These are phyloP conservation scores for Stenopsyche tienmushanensis DNA, from an alignment of 1,140 invertebrate species.

Conservation along the genomic window DNA sequence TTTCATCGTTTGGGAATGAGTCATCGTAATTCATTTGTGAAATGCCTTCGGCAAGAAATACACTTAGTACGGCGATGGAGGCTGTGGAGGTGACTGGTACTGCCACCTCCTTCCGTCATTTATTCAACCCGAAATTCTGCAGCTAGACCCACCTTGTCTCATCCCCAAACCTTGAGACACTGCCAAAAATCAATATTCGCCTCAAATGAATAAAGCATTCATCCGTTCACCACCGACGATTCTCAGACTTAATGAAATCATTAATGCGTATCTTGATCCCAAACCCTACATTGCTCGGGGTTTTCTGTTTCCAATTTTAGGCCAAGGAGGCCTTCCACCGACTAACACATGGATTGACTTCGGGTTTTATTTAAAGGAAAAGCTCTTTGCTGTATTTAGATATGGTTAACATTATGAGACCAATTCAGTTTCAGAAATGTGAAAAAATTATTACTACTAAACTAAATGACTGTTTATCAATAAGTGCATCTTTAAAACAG, in stretches of 20 bases:
- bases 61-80: conserved; percentile 2
- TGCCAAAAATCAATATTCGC: not conserved
- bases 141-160: too few species aligned
- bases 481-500: too few species aligned
- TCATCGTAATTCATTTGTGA: conserved; percentile 3
- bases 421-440: too few species aligned
- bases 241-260: conserved; percentile 24
- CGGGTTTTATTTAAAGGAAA: too few species aligned
- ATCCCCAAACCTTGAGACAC: too few species aligned
- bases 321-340: not conserved
- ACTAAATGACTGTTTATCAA: too few species aligned
- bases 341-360: too few species aligned
- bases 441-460: too few species aligned
- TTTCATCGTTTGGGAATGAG: conserved; percentile 1
- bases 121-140: too few species aligned
- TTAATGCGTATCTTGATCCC: conserved; percentile 24
- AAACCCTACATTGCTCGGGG: not conserved
- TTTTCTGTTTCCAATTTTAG: conserved; percentile 23
- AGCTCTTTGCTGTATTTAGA: too few species aligned
- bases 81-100: not conserved
- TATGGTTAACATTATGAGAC: too few species aligned
- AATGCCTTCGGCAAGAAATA: not conserved
- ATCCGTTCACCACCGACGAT: conserved; percentile 8
- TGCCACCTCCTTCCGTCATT: too few species aligned
- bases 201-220: conserved; percentile 17